Percentiles rank a stretch among this genome's conserved stretches.
Evolutionary conservation across 2,797 vertebrate genomes (phyloP).

Genomic region (Falco berigora): DNA sequence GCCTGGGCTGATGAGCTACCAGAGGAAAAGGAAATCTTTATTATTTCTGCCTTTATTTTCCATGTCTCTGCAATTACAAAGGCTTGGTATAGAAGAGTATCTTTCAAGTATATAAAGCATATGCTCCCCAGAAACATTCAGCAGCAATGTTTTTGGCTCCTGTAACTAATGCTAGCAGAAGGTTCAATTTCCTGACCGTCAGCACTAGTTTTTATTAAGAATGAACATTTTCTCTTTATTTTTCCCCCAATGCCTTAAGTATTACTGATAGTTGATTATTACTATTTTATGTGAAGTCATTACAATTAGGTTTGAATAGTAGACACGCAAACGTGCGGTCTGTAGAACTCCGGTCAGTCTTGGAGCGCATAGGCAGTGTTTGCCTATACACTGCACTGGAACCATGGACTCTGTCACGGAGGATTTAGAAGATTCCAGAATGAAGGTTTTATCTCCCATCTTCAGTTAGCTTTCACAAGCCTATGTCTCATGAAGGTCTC

Average conservation of each 20-base stretch:
- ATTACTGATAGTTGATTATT: constrained; percentile 16
- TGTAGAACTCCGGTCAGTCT: not conserved
- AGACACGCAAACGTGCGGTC: not conserved
- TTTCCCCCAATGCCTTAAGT: not conserved
- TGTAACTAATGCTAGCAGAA: not conserved
- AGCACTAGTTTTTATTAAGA: constrained; percentile 1
- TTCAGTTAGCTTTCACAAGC: not conserved
- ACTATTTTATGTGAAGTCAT: not conserved
- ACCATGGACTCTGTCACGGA: not conserved
- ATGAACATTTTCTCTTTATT: not conserved
- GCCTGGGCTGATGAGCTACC: not conserved
- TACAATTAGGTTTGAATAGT: not conserved
- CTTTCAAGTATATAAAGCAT: constrained; percentile 15
- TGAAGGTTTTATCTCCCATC: not conserved
- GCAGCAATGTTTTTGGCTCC: constrained; percentile 26
- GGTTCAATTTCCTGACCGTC: constrained; percentile 29
- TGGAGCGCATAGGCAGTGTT: not conserved
- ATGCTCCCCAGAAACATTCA: constrained; percentile 39
- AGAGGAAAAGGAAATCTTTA: constrained; percentile 1
- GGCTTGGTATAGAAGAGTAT: not conserved
- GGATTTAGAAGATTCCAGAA: not conserved
- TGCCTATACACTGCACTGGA: not conserved
- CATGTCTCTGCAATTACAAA: not conserved
- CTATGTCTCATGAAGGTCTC: not conserved
- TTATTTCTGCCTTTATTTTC: constrained; percentile 21